Conservation (phyloP, 1,140 invertebrate genomes). For the Mactra quadrangularis region DNA sequence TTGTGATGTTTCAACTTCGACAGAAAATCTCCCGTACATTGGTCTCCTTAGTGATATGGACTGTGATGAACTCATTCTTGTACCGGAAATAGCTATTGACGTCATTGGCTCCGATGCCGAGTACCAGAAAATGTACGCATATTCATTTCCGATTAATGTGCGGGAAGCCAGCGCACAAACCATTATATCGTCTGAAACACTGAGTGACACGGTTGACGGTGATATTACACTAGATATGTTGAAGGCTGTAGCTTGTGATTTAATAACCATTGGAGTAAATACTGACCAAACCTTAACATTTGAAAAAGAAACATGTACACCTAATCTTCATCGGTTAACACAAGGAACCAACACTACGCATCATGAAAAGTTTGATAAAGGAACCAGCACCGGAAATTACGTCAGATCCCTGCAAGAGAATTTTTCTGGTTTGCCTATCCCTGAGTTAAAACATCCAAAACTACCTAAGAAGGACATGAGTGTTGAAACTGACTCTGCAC, state of each 20-base stretch:
- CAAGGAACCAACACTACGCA: slow-evolving; percentile 77
- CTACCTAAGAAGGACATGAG: slow-evolving; percentile 62
- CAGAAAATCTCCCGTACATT: slow-evolving; percentile 79
- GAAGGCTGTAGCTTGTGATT: slow-evolving; percentile 32
- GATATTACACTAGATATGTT: slow-evolving; percentile 4
- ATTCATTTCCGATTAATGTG: slow-evolving; percentile 55
- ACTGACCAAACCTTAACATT: slow-evolving; percentile 75
- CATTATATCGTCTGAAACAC: slow-evolving; percentile 40
- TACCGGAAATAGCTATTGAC: slow-evolving; percentile 76
- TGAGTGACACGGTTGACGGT: slow-evolving; percentile 18
- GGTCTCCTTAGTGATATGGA: slow-evolving; percentile 80
- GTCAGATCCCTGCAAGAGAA: slow-evolving; percentile 50
- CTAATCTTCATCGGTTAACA: slow-evolving; percentile 73
- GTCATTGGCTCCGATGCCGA: slow-evolving; percentile 65
- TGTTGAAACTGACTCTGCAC: slow-evolving; percentile 71
- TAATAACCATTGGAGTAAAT: slow-evolving; percentile 74
- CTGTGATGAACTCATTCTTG: slow-evolving; percentile 78
- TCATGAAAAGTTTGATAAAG: slow-evolving; percentile 76
- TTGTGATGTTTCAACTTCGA: slow-evolving; percentile 77
- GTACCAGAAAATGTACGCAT: slow-evolving; percentile 31
- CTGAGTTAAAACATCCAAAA: slow-evolving; percentile 70
- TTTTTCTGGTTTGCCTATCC: slow-evolving; percentile 52
- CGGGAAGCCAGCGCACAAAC: slow-evolving; percentile 76
- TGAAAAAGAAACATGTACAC: slow-evolving; percentile 78
- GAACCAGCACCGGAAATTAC: slow-evolving; percentile 71